Evolutionary conservation across 1,140 invertebrate genomes (phyloP).

Genomic region (Mactra quadrangularis): DNA sequence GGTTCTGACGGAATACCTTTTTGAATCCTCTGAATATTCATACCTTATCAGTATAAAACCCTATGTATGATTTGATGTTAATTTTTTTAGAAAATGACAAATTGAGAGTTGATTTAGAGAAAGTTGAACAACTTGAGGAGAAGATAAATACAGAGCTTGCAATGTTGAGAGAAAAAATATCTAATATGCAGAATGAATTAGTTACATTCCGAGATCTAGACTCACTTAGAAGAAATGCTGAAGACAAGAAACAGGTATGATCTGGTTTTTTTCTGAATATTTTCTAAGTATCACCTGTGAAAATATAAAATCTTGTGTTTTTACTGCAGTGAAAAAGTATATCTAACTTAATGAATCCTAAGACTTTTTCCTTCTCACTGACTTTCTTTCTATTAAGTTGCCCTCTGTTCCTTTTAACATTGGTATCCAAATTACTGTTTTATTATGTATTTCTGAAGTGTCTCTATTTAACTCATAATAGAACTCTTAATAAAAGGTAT

Average conservation of each 20-base stretch:
- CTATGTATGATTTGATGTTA: too few relatives aligned
- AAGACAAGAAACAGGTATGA: slow-evolving; percentile 83
- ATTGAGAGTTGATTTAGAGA: slow-evolving; percentile 84
- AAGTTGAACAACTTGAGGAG: slow-evolving; percentile 86
- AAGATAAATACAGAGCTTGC: slow-evolving; percentile 86
- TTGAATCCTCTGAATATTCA: too few relatives aligned
- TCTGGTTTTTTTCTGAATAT: background rate
- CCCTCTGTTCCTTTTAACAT: too few relatives aligned
- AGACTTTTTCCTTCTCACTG: background rate
- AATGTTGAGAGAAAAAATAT: slow-evolving; percentile 84
- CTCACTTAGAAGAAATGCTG: slow-evolving; percentile 83
- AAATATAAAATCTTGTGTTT: background rate
- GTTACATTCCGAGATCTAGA: slow-evolving; percentile 84
- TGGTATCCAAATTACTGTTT: too few relatives aligned
- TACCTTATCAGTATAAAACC: too few relatives aligned
- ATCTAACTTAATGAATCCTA: background rate
- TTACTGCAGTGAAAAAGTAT: background rate
- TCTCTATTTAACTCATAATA: too few relatives aligned
- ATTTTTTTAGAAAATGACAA: slow-evolving; percentile 84
- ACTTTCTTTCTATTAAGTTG: too few relatives aligned
- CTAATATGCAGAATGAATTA: slow-evolving; percentile 85
- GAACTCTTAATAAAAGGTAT: too few relatives aligned
- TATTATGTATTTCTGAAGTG: too few relatives aligned
- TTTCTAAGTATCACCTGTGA: background rate
- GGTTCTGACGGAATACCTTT: too few relatives aligned